phyloP scores from a whole-genome alignment of 1,140 invertebrate species.

The Drosophila sechellia region DNA sequence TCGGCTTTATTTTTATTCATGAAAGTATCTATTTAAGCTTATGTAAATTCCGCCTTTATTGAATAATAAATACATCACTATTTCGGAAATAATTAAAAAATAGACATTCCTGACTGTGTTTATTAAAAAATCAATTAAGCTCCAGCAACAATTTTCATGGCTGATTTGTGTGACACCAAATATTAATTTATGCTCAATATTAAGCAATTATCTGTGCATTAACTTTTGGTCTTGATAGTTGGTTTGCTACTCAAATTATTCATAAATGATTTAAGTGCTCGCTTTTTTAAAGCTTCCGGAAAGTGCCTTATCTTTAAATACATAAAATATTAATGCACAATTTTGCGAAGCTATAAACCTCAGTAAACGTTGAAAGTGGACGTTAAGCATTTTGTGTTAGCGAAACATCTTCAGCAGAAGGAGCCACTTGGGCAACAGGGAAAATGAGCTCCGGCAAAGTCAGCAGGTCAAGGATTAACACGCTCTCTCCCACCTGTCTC shows the following conservation, averaged over 20 bases:
- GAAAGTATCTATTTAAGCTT: not conserved
- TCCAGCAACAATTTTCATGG: not conserved
- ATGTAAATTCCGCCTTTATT: not conserved
- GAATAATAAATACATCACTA: not conserved
- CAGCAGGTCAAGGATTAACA: constrained; percentile 64
- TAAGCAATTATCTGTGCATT: not conserved
- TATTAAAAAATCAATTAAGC: not conserved
- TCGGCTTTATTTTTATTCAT: not conserved
- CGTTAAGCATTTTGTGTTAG: constrained; percentile 20
- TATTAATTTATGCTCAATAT: not conserved
- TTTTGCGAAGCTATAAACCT: not conserved
- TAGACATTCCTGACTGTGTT: not conserved
- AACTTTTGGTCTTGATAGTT: too few species aligned
- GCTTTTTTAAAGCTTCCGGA: not conserved
- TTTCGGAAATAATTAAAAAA: not conserved
- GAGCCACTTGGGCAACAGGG: constrained; percentile 22
- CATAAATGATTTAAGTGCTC: not conserved
- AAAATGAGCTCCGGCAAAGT: constrained; percentile 36
- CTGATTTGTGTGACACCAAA: not conserved
- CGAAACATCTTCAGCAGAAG: constrained; percentile 19
- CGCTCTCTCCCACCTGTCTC: constrained; percentile 47
- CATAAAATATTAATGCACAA: not conserved
- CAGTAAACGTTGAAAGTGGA: constrained; percentile 4
- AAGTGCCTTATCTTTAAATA: not conserved
- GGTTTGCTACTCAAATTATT: too few species aligned